Evolutionary conservation across 2,797 vertebrate species (phyloP).

Genomic region (Poeciliopsis turneri): DNA sequence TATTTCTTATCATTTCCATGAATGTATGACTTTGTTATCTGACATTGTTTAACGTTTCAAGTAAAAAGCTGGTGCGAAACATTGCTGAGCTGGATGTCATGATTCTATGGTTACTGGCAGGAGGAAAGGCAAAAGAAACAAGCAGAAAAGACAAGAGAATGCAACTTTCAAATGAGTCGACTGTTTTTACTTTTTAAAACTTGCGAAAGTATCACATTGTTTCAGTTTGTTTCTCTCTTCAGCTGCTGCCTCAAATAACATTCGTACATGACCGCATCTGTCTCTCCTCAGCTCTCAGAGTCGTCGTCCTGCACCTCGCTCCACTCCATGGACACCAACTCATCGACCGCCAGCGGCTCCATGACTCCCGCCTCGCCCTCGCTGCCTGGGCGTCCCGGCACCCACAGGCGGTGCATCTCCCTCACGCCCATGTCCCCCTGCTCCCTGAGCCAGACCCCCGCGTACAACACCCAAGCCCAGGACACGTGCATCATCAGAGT

Average conservation of each 20-base stretch:
- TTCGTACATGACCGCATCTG: not conserved
- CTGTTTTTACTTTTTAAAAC: not conserved
- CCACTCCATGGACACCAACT: slow-evolving; percentile 86
- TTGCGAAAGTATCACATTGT: not conserved
- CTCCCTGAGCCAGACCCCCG: slow-evolving; percentile 75
- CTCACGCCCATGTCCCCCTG: slow-evolving; percentile 72
- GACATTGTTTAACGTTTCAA: not conserved
- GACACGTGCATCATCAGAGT: slow-evolving; percentile 90
- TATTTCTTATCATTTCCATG: not conserved
- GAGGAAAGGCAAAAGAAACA: not conserved
- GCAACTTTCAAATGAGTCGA: not conserved
- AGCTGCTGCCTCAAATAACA: not conserved
- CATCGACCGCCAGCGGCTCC: slow-evolving; percentile 82
- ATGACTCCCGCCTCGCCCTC: slow-evolving; percentile 71
- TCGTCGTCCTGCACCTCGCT: slow-evolving; percentile 86
- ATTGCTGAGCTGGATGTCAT: not conserved
- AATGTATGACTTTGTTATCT: not conserved
- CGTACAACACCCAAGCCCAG: slow-evolving; percentile 89
- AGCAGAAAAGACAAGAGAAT: not conserved
- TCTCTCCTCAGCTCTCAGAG: slow-evolving; percentile 81
- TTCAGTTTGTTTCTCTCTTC: not conserved
- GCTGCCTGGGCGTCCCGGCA: slow-evolving; percentile 68
- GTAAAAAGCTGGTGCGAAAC: not conserved
- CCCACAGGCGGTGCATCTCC: slow-evolving; percentile 80
- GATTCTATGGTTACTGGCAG: not conserved